phyloP scores from a whole-genome alignment of 2,797 vertebrate genomes.

The Oceanodroma leucorhoa region DNA sequence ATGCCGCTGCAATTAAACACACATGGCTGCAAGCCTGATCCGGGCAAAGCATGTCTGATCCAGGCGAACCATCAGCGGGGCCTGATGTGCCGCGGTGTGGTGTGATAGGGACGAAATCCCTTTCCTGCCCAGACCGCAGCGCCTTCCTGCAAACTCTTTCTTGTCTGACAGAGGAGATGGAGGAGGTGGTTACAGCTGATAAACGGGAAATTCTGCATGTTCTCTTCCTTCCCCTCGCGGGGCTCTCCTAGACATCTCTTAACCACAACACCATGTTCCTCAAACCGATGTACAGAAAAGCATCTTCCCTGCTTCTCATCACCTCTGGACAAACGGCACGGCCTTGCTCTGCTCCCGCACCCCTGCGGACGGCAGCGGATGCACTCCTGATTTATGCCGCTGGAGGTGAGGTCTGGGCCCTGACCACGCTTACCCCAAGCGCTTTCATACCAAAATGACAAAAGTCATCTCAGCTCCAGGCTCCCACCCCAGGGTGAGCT shows the following conservation, averaged over 20 bases:
- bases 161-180: background rate
- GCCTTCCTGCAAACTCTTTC: background rate
- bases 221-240: background rate
- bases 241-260: background rate
- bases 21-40: background rate
- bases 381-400: background rate
- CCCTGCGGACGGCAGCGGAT: accelerated
- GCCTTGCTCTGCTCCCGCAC: background rate
- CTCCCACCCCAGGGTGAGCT: background rate
- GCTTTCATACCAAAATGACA: background rate
- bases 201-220: background rate
- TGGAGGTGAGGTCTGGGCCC: background rate
- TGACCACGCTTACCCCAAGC: accelerated
- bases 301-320: background rate
- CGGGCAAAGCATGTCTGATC: background rate
- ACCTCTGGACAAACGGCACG: background rate
- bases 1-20: background rate
- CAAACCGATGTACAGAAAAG: background rate
- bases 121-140: background rate
- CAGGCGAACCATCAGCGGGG: background rate
- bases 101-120: background rate
- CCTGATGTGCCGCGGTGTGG: background rate
- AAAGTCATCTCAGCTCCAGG: background rate
- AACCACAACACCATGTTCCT: background rate
- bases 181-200: background rate